These are phyloP conservation scores for Pitta sordida DNA, from an alignment of 2,113 vertebrate genomes.

Conservation along the genomic window DNA sequence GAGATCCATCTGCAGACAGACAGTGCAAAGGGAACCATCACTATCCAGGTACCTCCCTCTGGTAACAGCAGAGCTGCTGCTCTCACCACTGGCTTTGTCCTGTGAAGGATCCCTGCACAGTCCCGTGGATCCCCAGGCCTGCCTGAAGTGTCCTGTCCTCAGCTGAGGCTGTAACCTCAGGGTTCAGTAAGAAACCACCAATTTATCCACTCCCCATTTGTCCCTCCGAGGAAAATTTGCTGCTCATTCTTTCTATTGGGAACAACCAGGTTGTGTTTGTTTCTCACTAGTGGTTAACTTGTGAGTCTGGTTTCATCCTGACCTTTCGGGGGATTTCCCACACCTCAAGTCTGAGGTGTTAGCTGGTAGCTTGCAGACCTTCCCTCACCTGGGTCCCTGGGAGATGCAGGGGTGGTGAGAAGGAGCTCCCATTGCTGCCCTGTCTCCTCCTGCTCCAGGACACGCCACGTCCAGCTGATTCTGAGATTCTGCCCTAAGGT, in stretches of 20 bases:
- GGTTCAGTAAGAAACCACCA: background rate
- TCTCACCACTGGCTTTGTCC: background rate
- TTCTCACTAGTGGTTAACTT: background rate
- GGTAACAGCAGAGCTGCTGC: background rate
- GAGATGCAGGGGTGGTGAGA: background rate
- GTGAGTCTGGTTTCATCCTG: background rate
- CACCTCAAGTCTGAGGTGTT: background rate
- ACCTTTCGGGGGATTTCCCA: background rate
- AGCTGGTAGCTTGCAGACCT: background rate
- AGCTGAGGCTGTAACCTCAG: background rate
- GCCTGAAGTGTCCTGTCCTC: background rate
- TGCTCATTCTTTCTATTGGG: background rate
- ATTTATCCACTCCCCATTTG: background rate
- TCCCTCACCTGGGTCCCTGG: background rate
- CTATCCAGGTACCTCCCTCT: slow-evolving; percentile 84
- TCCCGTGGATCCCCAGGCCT: background rate
- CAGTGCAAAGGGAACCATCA: slow-evolving; percentile 82
- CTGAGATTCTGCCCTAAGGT: background rate
- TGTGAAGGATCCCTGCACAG: background rate
- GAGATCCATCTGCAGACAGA: slow-evolving; percentile 94
- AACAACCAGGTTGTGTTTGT: background rate
- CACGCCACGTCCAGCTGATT: background rate
- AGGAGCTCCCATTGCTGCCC: background rate
- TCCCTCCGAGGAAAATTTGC: background rate
- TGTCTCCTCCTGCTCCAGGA: background rate